Conservation (phyloP, 2,797 vertebrate genomes). For the Anguilla marmorata region DNA sequence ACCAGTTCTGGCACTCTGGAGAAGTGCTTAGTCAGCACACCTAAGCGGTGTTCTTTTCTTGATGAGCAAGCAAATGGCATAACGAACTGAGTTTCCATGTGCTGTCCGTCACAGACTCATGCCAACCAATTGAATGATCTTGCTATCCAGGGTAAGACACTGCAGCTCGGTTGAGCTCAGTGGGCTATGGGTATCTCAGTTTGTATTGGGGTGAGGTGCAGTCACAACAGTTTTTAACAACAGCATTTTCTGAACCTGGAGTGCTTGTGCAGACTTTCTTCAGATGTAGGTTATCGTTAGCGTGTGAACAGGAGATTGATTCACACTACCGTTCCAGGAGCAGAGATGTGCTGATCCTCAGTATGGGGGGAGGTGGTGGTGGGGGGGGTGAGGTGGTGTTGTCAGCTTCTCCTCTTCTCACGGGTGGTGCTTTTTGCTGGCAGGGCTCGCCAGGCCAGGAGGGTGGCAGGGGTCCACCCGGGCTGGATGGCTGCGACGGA, state of each 20-base stretch:
- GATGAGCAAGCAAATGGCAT: neutral
- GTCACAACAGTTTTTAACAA: too few relatives aligned
- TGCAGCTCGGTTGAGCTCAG: too few relatives aligned
- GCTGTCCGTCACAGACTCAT: neutral
- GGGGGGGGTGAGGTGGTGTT: neutral
- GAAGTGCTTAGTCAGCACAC: neutral
- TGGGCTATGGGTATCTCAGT: too few relatives aligned
- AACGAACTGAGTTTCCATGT: neutral
- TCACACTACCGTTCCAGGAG: neutral
- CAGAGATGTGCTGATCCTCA: neutral
- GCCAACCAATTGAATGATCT: too few relatives aligned
- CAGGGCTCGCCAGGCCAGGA: conserved; percentile 87
- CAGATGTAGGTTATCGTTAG: neutral
- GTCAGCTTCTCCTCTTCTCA: neutral
- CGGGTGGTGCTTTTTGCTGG: conserved; percentile 23
- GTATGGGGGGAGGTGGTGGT: neutral
- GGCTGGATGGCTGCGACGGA: conserved; percentile 87
- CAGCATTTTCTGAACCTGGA: too few relatives aligned
- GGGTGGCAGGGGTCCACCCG: conserved; percentile 78
- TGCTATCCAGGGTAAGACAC: too few relatives aligned
- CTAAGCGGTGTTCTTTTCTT: neutral
- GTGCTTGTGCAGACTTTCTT: too few relatives aligned
- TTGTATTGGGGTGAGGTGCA: too few relatives aligned
- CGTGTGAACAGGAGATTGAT: neutral
- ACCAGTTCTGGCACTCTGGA: too few relatives aligned